Evolutionary conservation across 2,113 vertebrate species (phyloP), one percentile per base, ranked within the genome.

Genomic region (Rhinolophus ferrumequinum): DNA sequence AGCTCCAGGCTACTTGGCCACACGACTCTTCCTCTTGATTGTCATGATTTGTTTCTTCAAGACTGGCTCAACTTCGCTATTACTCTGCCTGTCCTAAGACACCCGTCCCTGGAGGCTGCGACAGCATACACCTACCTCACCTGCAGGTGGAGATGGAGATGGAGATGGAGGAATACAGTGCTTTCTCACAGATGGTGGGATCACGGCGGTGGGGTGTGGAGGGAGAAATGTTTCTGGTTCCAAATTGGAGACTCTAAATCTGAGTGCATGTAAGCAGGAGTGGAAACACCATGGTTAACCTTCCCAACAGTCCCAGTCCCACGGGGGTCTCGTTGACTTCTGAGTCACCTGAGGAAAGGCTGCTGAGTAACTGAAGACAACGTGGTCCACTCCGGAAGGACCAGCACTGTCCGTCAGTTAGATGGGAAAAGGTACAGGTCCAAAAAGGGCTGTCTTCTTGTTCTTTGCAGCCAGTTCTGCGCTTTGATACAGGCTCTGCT

Each of bases 21-120:
- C 44, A 80, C 44, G 77, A 64, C 84, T 81, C 80, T 91, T 93
- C 35, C 70, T 83, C 72, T 75, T 97, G 97, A 98, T 97, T 98
- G 83, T 83, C 93, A 94, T 70, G 92, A 96, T 96, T 97, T 97
- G 80, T 95, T 96, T 97, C 95, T 87, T 92, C 91, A 80, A 97
- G 92, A 89, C 18, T 76, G 93, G 92, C 94, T 98, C 93, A 93
- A 89, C 88, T 66, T 97, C 94, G 58, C 97, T 98, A 88, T 96
- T 93, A 94, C 91, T 77, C 76, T 97, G 41, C 54, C 94, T 87
- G 12, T 60, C 98, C 75, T 85, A 44, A 72, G 92, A 38, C 89
- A 44, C 50, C 41, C 72, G 94, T 97, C 90, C 69, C 88, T 95
- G 66, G 58, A 95, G 80, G 93, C 79, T 70, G 44, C 70, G 81